Conservation (phyloP, 2,888 invertebrate genomes). For the Patella depressa region DNA sequence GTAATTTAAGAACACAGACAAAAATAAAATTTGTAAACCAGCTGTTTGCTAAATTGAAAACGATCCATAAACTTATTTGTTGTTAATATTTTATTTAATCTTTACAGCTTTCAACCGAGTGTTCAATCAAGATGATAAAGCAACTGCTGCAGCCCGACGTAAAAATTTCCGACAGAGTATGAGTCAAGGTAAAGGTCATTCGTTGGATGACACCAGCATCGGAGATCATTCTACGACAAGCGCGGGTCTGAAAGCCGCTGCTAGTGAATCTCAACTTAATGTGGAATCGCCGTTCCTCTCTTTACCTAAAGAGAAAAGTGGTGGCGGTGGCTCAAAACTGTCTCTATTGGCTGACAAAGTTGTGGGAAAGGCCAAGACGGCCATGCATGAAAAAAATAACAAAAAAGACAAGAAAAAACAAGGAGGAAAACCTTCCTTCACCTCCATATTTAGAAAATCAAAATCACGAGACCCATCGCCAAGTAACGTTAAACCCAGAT, state of each 20-base stretch:
- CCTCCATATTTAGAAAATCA: slow-evolving; percentile 75
- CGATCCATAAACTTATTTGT: no score
- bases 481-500: slow-evolving; percentile 43
- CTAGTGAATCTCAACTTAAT: slow-evolving; percentile 61
- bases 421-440: slow-evolving; percentile 85
- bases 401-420: slow-evolving; percentile 47
- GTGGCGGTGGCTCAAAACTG: slow-evolving; percentile 49
- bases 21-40: no score
- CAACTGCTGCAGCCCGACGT: slow-evolving; percentile 47
- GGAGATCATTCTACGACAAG: slow-evolving; percentile 45
- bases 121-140: slow-evolving; percentile 83
- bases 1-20: no score
- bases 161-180: slow-evolving; percentile 53
- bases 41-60: no score
- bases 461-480: slow-evolving; percentile 72
- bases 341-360: slow-evolving; percentile 66
- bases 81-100: neutral
- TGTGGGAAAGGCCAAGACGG: slow-evolving; percentile 43
- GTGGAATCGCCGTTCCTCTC: slow-evolving; percentile 70
- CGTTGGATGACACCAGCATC: slow-evolving; percentile 70
- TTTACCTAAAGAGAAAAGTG: slow-evolving; percentile 80
- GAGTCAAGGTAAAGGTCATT: slow-evolving; percentile 53
- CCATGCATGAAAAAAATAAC: slow-evolving; percentile 36
- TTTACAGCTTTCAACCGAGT: slow-evolving; percentile 83
- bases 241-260: slow-evolving; percentile 53